These are phyloP conservation scores for Delphinapterus leucas DNA, from an alignment of 2,113 vertebrate genomes.

Conservation along the genomic window DNA sequence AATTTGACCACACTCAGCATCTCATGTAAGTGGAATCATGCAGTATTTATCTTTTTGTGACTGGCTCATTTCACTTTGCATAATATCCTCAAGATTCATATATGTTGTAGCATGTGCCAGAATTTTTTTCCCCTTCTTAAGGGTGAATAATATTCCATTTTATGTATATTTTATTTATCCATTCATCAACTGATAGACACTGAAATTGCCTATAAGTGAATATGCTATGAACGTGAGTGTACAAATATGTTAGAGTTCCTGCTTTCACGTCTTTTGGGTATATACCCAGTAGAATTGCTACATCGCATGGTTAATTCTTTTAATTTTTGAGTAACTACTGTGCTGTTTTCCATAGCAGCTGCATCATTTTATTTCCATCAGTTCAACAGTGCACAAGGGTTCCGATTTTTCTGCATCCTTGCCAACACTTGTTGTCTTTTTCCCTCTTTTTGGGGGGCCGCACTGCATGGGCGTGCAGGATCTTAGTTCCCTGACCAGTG, in stretches of 20 bases:
- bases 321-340: no score
- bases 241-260: background rate
- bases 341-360: background rate
- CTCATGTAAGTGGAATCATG: background rate
- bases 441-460: no score
- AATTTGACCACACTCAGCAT: background rate
- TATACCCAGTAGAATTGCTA: background rate
- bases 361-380: background rate
- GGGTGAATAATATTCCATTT: background rate
- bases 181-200: background rate
- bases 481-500: no score
- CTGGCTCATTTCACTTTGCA: background rate
- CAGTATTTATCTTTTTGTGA: background rate
- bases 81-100: background rate
- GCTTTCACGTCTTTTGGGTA: background rate
- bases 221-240: no score
- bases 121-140: background rate
- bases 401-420: background rate
- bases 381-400: background rate
- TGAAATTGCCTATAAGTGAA: background rate
- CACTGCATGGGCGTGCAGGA: rapidly evolving
- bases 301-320: no score
- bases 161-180: background rate
- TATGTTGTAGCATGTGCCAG: background rate
- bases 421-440: background rate